phyloP scores from a whole-genome alignment of 2,888 invertebrate genomes.

The Melangyna quadrimaculata region DNA sequence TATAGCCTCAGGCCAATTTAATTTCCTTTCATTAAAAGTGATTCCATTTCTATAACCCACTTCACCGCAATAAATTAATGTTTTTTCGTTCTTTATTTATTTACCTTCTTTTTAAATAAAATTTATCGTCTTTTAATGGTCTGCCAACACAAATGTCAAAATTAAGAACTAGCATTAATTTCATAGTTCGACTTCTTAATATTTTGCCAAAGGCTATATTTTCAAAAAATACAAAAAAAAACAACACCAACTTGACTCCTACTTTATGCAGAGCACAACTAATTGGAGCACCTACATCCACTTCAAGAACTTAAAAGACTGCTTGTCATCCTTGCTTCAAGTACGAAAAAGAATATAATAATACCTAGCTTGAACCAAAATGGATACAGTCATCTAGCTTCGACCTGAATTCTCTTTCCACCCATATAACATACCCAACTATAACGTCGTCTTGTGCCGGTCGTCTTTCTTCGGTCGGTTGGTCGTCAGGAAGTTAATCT shows the following conservation, averaged over 20 bases:
- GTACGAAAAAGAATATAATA: constrained; percentile 5
- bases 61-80: not conserved
- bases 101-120: not conserved
- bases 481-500: constrained; percentile 46
- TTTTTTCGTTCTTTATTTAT: not conserved
- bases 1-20: constrained; percentile 15
- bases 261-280: constrained; percentile 22
- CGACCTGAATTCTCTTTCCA: constrained; percentile 44
- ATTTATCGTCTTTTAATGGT: constrained; percentile 22
- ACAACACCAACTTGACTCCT: not conserved
- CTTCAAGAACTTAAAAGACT: constrained; percentile 8
- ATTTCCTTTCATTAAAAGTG: constrained; percentile 44
- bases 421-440: not conserved
- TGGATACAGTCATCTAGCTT: constrained; percentile 23
- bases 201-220: constrained; percentile 45
- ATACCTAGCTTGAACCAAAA: constrained; percentile 24
- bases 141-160: constrained; percentile 47
- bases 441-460: not conserved
- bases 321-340: constrained; percentile 57
- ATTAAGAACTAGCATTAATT: constrained; percentile 40
- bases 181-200: constrained; percentile 2
- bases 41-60: constrained; percentile 1
- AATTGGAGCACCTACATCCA: constrained; percentile 65
- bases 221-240: not conserved
- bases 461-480: not conserved